Conservation (phyloP, 2,797 vertebrate species). For the Phataginus tricuspis region DNA sequence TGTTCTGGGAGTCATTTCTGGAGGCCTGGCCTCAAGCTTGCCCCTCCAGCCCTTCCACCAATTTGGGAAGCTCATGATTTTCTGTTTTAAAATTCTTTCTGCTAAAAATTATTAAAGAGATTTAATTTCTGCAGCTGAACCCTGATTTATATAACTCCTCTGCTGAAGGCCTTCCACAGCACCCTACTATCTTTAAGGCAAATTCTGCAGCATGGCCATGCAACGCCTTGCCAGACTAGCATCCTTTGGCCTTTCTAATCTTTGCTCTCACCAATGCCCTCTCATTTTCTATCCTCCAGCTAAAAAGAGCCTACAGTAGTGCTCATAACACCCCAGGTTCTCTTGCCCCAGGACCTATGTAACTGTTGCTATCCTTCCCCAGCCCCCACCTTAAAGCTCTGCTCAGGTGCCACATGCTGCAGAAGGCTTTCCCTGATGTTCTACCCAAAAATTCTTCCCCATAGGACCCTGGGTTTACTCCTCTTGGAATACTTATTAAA, state of each 20-base stretch:
- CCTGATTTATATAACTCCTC: conserved; percentile 15
- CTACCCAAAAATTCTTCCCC: background rate
- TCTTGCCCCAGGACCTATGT: background rate
- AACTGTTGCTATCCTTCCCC: background rate
- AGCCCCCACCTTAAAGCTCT: conserved; percentile 6
- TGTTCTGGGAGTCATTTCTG: conserved; percentile 18
- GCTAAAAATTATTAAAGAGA: conserved; percentile 28
- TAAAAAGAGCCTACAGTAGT: background rate
- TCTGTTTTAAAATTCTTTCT: conserved; percentile 33
- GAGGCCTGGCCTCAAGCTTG: background rate
- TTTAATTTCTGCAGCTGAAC: conserved; percentile 52
- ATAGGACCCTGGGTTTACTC: background rate
- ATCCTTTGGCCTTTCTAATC: conserved; percentile 13
- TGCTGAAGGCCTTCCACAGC: background rate
- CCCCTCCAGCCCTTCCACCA: background rate
- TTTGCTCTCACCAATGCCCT: background rate
- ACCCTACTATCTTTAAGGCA: background rate
- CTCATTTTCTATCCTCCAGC: background rate
- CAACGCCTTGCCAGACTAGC: background rate
- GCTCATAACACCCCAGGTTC: background rate
- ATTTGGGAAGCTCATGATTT: conserved; percentile 49
- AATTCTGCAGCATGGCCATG: conserved; percentile 27
- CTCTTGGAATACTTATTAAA: background rate
- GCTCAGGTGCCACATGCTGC: background rate
- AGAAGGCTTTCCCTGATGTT: conserved; percentile 35